phyloP scores from a whole-genome alignment of 1,140 invertebrate genomes.

The Drosophila hydei region DNA sequence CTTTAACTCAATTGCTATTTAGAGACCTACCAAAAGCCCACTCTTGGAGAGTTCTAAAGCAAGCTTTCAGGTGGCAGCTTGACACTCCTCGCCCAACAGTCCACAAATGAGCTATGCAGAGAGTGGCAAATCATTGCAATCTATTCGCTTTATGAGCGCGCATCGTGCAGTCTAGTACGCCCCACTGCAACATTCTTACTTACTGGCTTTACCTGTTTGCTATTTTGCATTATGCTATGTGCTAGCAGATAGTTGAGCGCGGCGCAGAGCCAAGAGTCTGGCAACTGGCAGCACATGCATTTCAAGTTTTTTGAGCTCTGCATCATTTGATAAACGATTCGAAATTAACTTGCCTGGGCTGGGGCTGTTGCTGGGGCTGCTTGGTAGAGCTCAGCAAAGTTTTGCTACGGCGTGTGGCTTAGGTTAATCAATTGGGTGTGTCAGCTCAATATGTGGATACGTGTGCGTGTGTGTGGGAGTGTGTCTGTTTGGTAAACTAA shows the following conservation, averaged over 20 bases:
- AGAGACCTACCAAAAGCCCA: too few species aligned
- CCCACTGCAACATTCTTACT: too few species aligned
- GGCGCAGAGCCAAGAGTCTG: conserved; percentile 30
- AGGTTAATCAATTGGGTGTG: conserved; percentile 76
- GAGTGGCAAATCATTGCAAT: too few species aligned
- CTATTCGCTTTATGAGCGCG: too few species aligned
- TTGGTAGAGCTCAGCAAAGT: conserved; percentile 40
- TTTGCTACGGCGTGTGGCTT: conserved; percentile 59
- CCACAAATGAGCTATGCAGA: too few species aligned
- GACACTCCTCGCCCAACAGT: too few species aligned
- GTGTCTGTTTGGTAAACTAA: conserved; percentile 1
- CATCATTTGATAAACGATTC: conserved; percentile 76
- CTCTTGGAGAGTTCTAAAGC: too few species aligned
- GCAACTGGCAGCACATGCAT: conserved; percentile 65
- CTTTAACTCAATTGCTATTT: too few species aligned
- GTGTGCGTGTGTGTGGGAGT: neutral
- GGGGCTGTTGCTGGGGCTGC: neutral
- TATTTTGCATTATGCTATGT: conserved; percentile 36
- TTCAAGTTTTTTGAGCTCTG: conserved; percentile 61
- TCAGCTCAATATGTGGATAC: conserved; percentile 65
- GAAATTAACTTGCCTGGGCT: conserved; percentile 69
- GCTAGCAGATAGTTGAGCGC: conserved; percentile 42
- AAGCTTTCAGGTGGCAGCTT: too few species aligned
- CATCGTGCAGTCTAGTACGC: too few species aligned
- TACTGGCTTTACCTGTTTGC: conserved; percentile 11